Conservation (phyloP, 2,797 vertebrate genomes). For the Podarcis siculus region DNA sequence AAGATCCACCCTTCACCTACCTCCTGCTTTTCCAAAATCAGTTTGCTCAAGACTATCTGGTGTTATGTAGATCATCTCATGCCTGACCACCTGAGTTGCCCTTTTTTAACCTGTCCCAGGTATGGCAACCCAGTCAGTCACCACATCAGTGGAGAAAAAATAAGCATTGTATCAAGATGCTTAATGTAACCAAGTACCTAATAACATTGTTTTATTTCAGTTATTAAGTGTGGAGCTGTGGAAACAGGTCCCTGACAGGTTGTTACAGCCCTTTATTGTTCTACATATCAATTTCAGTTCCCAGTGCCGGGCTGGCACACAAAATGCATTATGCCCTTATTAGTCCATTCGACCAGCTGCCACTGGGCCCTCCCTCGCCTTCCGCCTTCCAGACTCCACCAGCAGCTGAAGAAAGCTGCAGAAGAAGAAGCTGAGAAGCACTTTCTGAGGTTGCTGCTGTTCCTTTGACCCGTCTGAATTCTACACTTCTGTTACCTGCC, state of each 20-base stretch:
- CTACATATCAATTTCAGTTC: not conserved
- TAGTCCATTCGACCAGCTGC: not conserved
- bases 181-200: not conserved
- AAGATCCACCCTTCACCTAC: too few species aligned
- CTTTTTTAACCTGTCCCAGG: not conserved
- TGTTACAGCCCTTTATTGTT: not conserved
- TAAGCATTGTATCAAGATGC: not conserved
- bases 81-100: not conserved
- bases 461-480: not conserved
- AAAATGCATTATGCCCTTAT: not conserved
- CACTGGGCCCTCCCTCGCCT: too few species aligned
- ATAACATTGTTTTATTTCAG: not conserved
- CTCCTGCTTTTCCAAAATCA: not conserved
- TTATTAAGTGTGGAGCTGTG: not conserved
- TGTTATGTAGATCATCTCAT: not conserved
- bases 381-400: not conserved
- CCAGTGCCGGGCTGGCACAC: not conserved
- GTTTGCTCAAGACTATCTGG: not conserved
- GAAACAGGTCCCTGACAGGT: not conserved
- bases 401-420: not conserved
- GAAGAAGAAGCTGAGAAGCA: not conserved
- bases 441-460: not conserved
- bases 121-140: not conserved
- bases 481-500: not conserved
- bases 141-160: not conserved